Evolutionary conservation across 2,797 vertebrate species (phyloP).

Genomic region (Siniperca undulata): DNA sequence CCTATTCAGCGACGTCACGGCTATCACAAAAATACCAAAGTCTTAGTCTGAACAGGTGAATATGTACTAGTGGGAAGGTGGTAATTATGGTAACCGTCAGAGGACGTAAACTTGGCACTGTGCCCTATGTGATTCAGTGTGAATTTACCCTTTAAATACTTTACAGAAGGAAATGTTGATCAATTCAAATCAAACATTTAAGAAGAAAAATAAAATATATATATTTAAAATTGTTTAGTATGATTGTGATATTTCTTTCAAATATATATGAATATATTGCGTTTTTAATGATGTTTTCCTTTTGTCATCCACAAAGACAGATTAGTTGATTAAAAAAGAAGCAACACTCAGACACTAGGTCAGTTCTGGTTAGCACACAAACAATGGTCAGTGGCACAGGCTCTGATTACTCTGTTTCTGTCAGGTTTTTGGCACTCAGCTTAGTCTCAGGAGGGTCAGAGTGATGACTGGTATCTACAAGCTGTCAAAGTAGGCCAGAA

Average conservation of each 20-base stretch:
- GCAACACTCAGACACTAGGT: constrained; percentile 39
- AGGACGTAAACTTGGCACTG: constrained; percentile 16
- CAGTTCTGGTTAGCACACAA: constrained; percentile 57
- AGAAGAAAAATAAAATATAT: neutral
- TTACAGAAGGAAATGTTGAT: neutral
- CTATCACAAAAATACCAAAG: constrained; percentile 2
- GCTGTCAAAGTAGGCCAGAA: constrained; percentile 65
- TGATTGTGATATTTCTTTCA: neutral
- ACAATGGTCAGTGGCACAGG: constrained; percentile 48
- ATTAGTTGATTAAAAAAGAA: constrained; percentile 8
- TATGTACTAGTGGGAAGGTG: constrained; percentile 20
- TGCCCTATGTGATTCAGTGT: constrained; percentile 1
- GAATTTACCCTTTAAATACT: constrained; percentile 9
- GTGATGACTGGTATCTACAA: constrained; percentile 65
- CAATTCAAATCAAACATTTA: neutral
- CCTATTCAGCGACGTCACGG: neutral
- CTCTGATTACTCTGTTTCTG: constrained; percentile 69
- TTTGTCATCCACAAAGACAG: neutral
- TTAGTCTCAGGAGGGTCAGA: constrained; percentile 60
- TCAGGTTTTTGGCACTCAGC: constrained; percentile 57
- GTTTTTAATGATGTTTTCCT: neutral
- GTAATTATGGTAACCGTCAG: constrained; percentile 32
- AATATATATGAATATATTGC: neutral
- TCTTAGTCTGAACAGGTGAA: constrained; percentile 16
- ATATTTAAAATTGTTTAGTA: neutral